A percentile compares a stretch with the other conserved stretches of the same genome.
Evolutionary conservation across 1,140 invertebrate genomes (phyloP).

Genomic region (Zaprionus ghesquierei): DNA sequence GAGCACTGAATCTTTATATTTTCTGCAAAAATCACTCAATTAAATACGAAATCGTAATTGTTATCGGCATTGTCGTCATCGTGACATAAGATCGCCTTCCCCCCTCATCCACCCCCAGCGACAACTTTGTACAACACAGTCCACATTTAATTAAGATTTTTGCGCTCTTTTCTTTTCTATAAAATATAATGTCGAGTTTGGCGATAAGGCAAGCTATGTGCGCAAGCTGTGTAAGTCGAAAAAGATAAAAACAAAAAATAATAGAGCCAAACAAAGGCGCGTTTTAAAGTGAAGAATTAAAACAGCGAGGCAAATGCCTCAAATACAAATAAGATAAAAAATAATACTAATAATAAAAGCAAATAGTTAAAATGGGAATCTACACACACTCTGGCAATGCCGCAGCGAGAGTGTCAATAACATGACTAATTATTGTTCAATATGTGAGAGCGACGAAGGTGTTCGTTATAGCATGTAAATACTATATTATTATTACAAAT

Average conservation of each 20-base stretch:
- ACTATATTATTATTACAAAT: constrained; percentile 11
- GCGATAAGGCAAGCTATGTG: constrained; percentile 22
- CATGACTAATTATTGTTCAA: constrained; percentile 61
- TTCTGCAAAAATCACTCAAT: background rate
- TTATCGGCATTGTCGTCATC: constrained; percentile 42
- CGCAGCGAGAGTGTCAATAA: constrained; percentile 16
- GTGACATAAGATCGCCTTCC: constrained; percentile 33
- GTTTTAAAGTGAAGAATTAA: constrained; percentile 4
- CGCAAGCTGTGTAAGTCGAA: background rate
- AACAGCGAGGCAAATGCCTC: background rate
- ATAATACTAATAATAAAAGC: constrained; percentile 9
- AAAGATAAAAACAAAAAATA: constrained; percentile 35
- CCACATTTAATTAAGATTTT: constrained; percentile 53
- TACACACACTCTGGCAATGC: background rate
- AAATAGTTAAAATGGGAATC: constrained; percentile 5
- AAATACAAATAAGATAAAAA: constrained; percentile 32
- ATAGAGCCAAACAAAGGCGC: constrained; percentile 46
- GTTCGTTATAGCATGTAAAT: background rate
- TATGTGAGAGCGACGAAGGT: constrained; percentile 2
- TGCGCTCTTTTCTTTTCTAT: constrained; percentile 13
- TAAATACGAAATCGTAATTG: constrained; percentile 18
- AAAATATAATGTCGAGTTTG: constrained; percentile 25
- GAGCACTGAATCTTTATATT: background rate
- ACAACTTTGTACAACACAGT: constrained; percentile 12
- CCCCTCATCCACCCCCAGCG: background rate